Base-by-base conservation (phyloP, 2,113 vertebrate genomes). In the Hippopotamus amphibius region DNA sequence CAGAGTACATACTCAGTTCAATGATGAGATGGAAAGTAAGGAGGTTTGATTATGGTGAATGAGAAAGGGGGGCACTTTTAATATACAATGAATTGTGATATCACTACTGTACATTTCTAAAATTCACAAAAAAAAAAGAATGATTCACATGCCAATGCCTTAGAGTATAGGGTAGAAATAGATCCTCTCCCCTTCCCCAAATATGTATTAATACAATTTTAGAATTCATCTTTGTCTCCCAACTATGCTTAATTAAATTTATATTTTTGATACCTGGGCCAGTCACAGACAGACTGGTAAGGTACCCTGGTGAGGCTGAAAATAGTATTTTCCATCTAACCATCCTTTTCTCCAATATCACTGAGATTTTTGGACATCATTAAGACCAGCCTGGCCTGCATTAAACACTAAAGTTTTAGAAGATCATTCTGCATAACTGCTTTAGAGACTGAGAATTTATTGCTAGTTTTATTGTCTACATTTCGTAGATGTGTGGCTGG, bases 111-210 rank as follows among this genome's bases (percentile, higher is more conserved):
- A 55, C 4, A 53, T 61, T 63, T 63, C 79, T 76, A 76, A 90
- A 66, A 65, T 83, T 83, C 28, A 74, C 28, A 59, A 33, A 68
- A 57, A 30, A 30, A 66, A 2, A 61, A 63, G n/a, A 46, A 90
- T 43, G 26, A 46, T 8, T 87, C 14, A 59, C 8, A 11, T 63
- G 15, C 9, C 6, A 46, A 24, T 81, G 26, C 59, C 65, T 82
- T 37, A 37, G 28, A 82, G 6, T 41, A 8, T 8, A 79, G 8
- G 28, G 5, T 48, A 22, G 46, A 90, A 17, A 55, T 17, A 90
- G 13, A 5, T 7, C 8, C 21, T 13, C 0, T 2, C 0, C 12
- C 19, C 0, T 1, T 2, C 9, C 12, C 7, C 7, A 79, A 8
- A 50, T 59, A 59, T 48, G 12, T 12, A 83, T 72, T 69, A 91